Evolutionary conservation across 2,888 invertebrate genomes (phyloP), one percentile per base, ranked within the genome.

Genomic region (Cheilosia soror): DNA sequence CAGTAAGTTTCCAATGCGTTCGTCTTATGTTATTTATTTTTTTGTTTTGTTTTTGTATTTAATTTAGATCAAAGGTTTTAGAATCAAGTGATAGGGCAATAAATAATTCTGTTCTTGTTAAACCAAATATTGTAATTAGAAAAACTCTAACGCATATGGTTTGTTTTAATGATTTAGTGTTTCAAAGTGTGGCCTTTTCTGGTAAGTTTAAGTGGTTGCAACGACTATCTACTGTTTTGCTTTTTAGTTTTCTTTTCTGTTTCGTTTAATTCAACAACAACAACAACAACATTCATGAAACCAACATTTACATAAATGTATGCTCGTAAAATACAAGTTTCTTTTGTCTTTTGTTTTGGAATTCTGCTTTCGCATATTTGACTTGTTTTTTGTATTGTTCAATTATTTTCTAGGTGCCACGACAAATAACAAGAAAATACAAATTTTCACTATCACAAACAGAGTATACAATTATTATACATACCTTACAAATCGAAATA

Each of bases 101-200:
- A 29, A 66, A 85, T 77, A 76, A 77, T 85, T 85, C 85, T 81
- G 81, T 85, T 85, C 73, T 83, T 83, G 85, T 85, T 83, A 88
- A 89, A 88, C 89, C 90, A 89, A 90, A 90, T 89, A 90, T 91
- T 90, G 89, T 90, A 88, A 90, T 91, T 90, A 90, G 90, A 87
- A 91, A 90, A 89, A 90, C 90, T 90, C 90, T 91, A 91, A 91
- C 91, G 89, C 89, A 90, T 89, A 89, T 90, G 90, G 90, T 91
- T 91, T 92, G 90, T 91, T 91, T 87, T 86, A 90, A 91, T 90
- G 90, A 90, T 92, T 89, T 95, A 97, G 97, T 97, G 97, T 97
- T 97, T 96, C 97, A 97, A 96, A 97, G 96, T 94, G 97, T 97
- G 96, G 97, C 97, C 93, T 97, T 97, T 95, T 97, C 97, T 94